Base-by-base conservation (phyloP, 2,113 vertebrate species). In the Actenoides lindsayi region DNA sequence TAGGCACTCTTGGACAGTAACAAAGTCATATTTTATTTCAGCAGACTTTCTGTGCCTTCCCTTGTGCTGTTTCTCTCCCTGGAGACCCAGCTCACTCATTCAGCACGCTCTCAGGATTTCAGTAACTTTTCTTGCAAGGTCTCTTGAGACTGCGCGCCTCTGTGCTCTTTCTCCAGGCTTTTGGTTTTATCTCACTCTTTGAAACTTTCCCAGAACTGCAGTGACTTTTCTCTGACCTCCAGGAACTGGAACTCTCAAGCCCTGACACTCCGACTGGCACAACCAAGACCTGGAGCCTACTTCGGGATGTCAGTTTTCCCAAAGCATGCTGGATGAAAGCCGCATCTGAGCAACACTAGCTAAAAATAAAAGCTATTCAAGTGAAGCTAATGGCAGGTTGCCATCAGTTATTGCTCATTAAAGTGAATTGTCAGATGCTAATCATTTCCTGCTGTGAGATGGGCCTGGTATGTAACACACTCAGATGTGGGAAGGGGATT, bases 351-450 rank as follows among this genome's bases (percentile, higher is more conserved):
- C 92, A 83, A 85, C 83, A 79, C 86, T 87, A 93, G 63, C 95
- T 82, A 73, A 96, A 98, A 97, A 97, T 98, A 98, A 97, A 96
- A 95, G 50, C 90, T 95, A 67, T 88, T 96, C 96, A 96, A 76
- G 75, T 84, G 93, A 83, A 94, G 50, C 93, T 91, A 68, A 80
- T 96, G 91, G 93, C 88, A 7, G 77, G 73, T 93, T 96, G 96
- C 96, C 96, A 95, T 71, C 30, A 94, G 77, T 96, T 96, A 94
- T 94, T 96, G 87, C 96, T 97, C 91, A 93, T 97, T 96, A 95
- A 96, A 96, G 89, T 76, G 93, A 96, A 96, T 91, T 96, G 94
- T 94, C 95, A 96, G 94, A 95, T 96, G 94, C 96, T 96, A 96
- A 96, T 96, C 92, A 96, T 96, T 96, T 94, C 96, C 95, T 95